A percentile compares a stretch with the other conserved stretches of the same genome.
These are phyloP conservation scores for Synaphobranchus kaupii DNA, from an alignment of 2,797 vertebrate genomes.

Conservation along the genomic window DNA sequence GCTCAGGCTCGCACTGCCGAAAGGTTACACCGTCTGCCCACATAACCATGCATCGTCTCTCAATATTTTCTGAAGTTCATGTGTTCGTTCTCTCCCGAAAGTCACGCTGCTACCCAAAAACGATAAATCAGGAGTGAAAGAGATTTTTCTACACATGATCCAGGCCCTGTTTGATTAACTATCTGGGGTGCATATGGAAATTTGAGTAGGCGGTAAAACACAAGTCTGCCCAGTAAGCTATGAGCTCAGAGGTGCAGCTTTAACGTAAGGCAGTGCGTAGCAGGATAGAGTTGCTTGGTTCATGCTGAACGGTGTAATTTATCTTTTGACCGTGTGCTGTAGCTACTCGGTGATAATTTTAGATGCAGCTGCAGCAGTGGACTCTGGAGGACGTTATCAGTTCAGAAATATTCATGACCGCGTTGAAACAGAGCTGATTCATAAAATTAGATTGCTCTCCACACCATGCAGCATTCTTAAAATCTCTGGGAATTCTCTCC, in stretches of 20 bases:
- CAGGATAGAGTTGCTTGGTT: neutral
- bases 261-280: neutral
- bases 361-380: slow-evolving; percentile 11
- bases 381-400: slow-evolving; percentile 31
- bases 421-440: slow-evolving; percentile 56
- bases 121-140: neutral
- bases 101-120: neutral
- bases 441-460: slow-evolving; percentile 47
- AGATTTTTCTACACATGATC: neutral
- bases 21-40: neutral
- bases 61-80: too few species aligned
- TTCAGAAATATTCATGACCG: slow-evolving; percentile 47
- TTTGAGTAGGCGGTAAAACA: neutral
- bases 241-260: neutral
- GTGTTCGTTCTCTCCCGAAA: too few species aligned
- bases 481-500: slow-evolving; percentile 44
- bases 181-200: neutral
- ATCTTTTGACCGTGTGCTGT: slow-evolving; percentile 38
- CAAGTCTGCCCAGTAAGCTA: neutral
- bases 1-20: neutral
- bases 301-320: slow-evolving; percentile 36
- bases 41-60: too few species aligned
- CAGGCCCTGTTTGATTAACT: neutral
- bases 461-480: slow-evolving; percentile 44
- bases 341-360: slow-evolving; percentile 31